Conservation (phyloP, 2,888 invertebrate genomes). For the Rotaria magnacalcarata region DNA sequence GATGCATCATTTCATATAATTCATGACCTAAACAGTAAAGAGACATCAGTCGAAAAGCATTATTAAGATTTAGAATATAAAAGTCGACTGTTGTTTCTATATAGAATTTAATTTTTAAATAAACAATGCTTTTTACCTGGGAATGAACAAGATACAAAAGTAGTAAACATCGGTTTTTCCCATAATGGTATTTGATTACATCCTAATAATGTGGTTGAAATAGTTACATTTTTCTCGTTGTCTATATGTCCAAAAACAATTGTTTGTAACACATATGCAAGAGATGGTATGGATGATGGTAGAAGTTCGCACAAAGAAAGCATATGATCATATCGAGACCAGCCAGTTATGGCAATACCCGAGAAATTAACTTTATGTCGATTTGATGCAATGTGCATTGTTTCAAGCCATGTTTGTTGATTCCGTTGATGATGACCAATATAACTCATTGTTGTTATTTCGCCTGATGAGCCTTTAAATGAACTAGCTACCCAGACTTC, state of each 20-base stretch:
- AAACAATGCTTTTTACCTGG: background rate
- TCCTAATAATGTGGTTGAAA: conserved; percentile 27
- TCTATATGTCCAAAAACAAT: conserved; percentile 36
- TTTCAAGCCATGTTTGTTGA: conserved; percentile 42
- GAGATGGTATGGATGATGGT: conserved; percentile 60
- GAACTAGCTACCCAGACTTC: conserved; percentile 76
- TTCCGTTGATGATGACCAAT: conserved; percentile 39
- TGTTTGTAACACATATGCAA: conserved; percentile 50
- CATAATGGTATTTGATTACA: conserved; percentile 38
- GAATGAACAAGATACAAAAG: conserved; percentile 33
- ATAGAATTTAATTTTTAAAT: background rate
- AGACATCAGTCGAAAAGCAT: too few species aligned
- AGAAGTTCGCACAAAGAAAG: conserved; percentile 61
- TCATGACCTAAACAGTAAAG: conserved; percentile 35
- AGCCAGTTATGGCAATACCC: conserved; percentile 47
- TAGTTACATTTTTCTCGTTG: background rate
- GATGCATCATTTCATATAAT: conserved; percentile 43
- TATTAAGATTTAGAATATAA: too few species aligned
- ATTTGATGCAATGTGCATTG: background rate
- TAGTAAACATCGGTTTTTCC: conserved; percentile 15
- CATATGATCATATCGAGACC: conserved; percentile 60
- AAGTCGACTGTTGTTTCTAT: too few species aligned
- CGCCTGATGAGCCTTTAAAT: conserved; percentile 78
- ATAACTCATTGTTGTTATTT: conserved; percentile 37
- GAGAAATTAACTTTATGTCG: conserved; percentile 37